Percentiles rank a stretch among this genome's conserved stretches.
Evolutionary conservation across 2,888 invertebrate genomes (phyloP).

Genomic region (Exocentrus adspersus): DNA sequence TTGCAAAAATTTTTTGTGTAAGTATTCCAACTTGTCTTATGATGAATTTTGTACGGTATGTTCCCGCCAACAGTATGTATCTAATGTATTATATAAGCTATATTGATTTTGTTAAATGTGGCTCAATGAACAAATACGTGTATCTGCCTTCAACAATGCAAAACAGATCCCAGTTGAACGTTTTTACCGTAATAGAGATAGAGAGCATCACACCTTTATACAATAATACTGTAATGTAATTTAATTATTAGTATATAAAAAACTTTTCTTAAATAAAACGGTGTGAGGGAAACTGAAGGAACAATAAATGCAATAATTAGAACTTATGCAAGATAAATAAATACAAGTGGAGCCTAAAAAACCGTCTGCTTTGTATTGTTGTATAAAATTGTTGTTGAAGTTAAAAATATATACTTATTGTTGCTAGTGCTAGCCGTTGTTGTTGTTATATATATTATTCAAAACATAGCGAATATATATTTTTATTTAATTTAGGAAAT

Average conservation of each 20-base stretch:
- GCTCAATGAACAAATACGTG: slow-evolving; percentile 53
- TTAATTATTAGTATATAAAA: no score
- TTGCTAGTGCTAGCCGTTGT: slow-evolving; percentile 63
- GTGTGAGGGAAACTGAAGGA: slow-evolving; percentile 13
- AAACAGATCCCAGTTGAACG: slow-evolving; percentile 48
- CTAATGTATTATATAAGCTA: slow-evolving; percentile 32
- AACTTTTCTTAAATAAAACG: no score
- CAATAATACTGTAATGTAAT: not conserved
- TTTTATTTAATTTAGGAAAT: slow-evolving; percentile 54
- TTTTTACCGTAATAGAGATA: slow-evolving; percentile 5
- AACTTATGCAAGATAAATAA: slow-evolving; percentile 33
- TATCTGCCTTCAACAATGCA: slow-evolving; percentile 60
- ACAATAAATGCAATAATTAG: slow-evolving; percentile 36
- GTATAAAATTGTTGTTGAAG: slow-evolving; percentile 62
- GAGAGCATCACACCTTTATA: no score
- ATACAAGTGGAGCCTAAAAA: slow-evolving; percentile 25
- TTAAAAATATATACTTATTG: slow-evolving; percentile 62
- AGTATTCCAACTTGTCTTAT: slow-evolving; percentile 1
- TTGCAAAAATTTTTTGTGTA: not conserved
- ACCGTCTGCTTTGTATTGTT: slow-evolving; percentile 61
- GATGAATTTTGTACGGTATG: slow-evolving; percentile 4
- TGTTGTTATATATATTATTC: slow-evolving; percentile 61
- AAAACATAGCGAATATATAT: slow-evolving; percentile 57
- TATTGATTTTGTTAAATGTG: slow-evolving; percentile 46
- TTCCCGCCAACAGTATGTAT: slow-evolving; percentile 29